These are phyloP conservation scores for Drosophila austrosaltans DNA, from an alignment of 2,888 invertebrate species.

Conservation along the genomic window DNA sequence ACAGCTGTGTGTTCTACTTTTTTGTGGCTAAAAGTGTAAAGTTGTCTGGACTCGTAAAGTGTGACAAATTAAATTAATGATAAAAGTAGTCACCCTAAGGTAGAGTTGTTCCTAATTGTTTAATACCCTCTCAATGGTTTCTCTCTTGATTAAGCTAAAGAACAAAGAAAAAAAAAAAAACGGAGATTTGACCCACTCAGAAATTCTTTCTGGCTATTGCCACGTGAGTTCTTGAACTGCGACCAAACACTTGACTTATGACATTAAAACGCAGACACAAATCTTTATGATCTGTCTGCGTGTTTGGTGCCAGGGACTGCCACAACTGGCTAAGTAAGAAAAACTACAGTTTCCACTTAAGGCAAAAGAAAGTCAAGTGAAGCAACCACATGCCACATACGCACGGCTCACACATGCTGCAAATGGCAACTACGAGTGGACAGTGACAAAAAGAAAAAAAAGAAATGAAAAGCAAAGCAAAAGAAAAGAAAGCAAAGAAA, in stretches of 20 bases:
- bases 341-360: constrained; percentile 80
- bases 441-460: constrained; percentile 75
- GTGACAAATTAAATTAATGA: constrained; percentile 79
- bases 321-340: constrained; percentile 67
- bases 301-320: constrained; percentile 56
- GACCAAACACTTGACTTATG: constrained; percentile 75
- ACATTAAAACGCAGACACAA: constrained; percentile 74
- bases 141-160: constrained; percentile 14
- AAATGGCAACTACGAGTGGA: constrained; percentile 74
- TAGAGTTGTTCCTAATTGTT: constrained; percentile 72
- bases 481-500: neutral
- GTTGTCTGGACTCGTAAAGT: constrained; percentile 71
- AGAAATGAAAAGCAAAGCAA: neutral
- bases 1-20: constrained; percentile 71
- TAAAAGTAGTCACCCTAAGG: constrained; percentile 55
- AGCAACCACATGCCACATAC: constrained; percentile 39
- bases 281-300: constrained; percentile 67
- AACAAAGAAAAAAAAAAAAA: neutral
- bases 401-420: constrained; percentile 50
- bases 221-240: constrained; percentile 65
- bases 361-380: constrained; percentile 41
- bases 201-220: neutral
- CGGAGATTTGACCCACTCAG: constrained; percentile 23
- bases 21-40: constrained; percentile 72
- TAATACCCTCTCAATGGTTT: constrained; percentile 75